Conservation (phyloP, 30 jellyfish, hydroid and myxozoan species). For the Phacellophora camtschatica region DNA sequence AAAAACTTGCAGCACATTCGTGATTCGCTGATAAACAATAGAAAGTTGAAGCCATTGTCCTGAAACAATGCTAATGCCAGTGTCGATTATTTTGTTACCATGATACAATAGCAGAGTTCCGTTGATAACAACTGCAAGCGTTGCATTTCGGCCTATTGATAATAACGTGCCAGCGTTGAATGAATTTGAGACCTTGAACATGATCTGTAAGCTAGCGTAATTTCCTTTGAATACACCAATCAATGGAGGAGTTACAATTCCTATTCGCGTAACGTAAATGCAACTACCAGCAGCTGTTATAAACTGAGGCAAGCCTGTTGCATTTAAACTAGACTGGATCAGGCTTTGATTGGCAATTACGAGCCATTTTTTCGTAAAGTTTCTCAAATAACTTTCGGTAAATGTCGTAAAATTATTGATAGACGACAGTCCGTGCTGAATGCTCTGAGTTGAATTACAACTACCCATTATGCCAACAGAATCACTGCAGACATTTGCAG, state of each 20-base stretch:
- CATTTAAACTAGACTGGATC: slow-evolving; percentile 34
- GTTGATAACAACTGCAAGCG: slow-evolving; percentile 36
- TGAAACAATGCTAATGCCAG: slow-evolving; percentile 21
- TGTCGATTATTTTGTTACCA: slow-evolving; percentile 17
- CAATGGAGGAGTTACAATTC: slow-evolving; percentile 41
- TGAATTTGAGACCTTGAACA: slow-evolving; percentile 37
- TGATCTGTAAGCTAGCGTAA: slow-evolving; percentile 29
- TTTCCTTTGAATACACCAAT: slow-evolving; percentile 13
- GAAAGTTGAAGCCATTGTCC: slow-evolving; percentile 42
- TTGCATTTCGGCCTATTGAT: slow-evolving; percentile 38
- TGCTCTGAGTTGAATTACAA: neutral
- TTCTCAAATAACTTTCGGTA: neutral
- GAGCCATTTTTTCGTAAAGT: slow-evolving; percentile 25
- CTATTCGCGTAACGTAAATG: slow-evolving; percentile 11
- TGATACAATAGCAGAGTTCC: slow-evolving; percentile 12
- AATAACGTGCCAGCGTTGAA: slow-evolving; percentile 26
- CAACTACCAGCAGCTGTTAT: slow-evolving; percentile 51
- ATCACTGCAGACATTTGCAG: slow-evolving; percentile 12
- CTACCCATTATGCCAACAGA: slow-evolving; percentile 44
- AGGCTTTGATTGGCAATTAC: neutral
- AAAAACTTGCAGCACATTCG: slow-evolving; percentile 4
- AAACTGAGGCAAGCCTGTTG: slow-evolving; percentile 20
- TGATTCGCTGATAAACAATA: slow-evolving; percentile 27
- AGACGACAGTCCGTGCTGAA: neutral
- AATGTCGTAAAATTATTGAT: slow-evolving; percentile 14